Percentiles rank a stretch among this genome's conserved stretches.
Conservation (phyloP, 1,140 invertebrate species). For the Laodelphax striatellus region DNA sequence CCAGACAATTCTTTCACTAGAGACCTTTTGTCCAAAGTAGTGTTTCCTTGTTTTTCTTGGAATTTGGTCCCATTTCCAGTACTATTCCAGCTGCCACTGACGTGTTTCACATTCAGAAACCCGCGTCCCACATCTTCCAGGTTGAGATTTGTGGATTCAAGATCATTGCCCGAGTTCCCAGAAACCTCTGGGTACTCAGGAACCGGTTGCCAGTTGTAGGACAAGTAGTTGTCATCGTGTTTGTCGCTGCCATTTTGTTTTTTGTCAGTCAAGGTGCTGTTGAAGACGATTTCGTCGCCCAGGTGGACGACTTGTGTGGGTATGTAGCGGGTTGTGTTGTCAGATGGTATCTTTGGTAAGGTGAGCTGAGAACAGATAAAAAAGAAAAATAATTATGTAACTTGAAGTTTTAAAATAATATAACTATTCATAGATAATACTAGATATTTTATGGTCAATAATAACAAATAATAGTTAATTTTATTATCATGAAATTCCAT, state of each 20-base stretch:
- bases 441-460: too few relatives aligned
- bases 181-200: slow-evolving; percentile 12
- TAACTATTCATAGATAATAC: too few relatives aligned
- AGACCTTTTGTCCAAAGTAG: slow-evolving; percentile 1
- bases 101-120: not conserved
- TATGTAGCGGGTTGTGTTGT: slow-evolving; percentile 3
- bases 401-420: not conserved
- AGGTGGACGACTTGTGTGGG: slow-evolving; percentile 29
- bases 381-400: not conserved
- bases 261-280: not conserved
- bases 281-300: slow-evolving; percentile 19
- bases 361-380: slow-evolving; percentile 1
- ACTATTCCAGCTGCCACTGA: not conserved
- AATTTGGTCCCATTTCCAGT: not conserved
- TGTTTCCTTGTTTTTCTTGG: not conserved
- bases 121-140: not conserved
- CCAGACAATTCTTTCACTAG: not conserved
- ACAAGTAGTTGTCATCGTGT: slow-evolving; percentile 17
- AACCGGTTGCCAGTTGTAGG: slow-evolving; percentile 18
- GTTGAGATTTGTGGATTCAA: not conserved
- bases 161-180: slow-evolving; percentile 7
- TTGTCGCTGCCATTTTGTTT: not conserved
- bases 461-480: too few relatives aligned
- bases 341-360: not conserved
- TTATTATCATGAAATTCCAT: too few relatives aligned